Evolutionary conservation across 2,797 vertebrate genomes (phyloP).

Genomic region (Lutjanus campechanus): DNA sequence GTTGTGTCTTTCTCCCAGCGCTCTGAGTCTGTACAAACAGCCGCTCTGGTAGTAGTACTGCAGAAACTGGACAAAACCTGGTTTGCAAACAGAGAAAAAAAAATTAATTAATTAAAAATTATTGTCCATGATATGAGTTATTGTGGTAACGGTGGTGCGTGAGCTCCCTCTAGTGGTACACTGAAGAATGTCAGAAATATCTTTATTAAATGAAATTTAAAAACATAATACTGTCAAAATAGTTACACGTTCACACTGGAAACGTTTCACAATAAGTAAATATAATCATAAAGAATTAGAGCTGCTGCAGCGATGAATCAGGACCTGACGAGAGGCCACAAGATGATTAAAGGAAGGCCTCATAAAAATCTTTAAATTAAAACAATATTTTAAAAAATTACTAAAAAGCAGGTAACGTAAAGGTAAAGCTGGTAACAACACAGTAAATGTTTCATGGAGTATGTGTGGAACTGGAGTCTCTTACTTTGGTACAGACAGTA

Average conservation of each 20-base stretch:
- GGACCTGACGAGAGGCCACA: too few relatives aligned
- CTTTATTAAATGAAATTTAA: too few relatives aligned
- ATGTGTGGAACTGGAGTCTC: slow-evolving; percentile 36
- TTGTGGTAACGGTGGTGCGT: not conserved
- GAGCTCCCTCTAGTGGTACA: too few relatives aligned
- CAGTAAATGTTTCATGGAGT: not conserved
- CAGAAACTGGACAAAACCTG: slow-evolving; percentile 97
- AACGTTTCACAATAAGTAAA: too few relatives aligned
- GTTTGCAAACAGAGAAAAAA: slow-evolving; percentile 27
- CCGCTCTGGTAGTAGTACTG: slow-evolving; percentile 99
- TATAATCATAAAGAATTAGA: too few relatives aligned
- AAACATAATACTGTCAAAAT: too few relatives aligned
- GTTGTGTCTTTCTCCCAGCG: slow-evolving; percentile 94
- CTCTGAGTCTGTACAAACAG: slow-evolving; percentile 93
- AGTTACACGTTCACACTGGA: too few relatives aligned
- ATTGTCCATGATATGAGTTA: not conserved
- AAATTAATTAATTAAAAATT: not conserved
- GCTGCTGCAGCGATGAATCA: too few relatives aligned
- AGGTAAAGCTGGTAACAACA: not conserved
- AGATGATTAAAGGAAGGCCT: too few relatives aligned
- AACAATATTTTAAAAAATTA: not conserved
- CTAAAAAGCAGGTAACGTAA: too few relatives aligned
- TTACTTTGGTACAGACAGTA: slow-evolving; percentile 99
- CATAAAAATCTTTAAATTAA: not conserved
- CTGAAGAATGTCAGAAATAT: too few relatives aligned